Percentiles rank a stretch among this genome's conserved stretches.
Evolutionary conservation across 2,113 vertebrate species (phyloP).

Genomic region (Catagonus wagneri): DNA sequence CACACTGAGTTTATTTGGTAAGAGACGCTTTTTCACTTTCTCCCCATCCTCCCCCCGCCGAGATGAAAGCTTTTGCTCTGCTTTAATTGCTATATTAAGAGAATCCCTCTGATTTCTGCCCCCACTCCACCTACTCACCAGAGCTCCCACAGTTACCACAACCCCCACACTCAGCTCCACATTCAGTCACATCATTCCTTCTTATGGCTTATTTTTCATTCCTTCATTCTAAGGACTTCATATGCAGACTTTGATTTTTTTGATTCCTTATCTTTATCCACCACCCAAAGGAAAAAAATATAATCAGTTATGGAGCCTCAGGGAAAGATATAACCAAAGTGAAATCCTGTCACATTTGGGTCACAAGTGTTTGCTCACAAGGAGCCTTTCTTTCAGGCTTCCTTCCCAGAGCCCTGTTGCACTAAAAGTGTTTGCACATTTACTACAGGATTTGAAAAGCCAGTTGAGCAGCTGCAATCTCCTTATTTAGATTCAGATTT

Average conservation of each 20-base stretch:
- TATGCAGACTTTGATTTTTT: background rate
- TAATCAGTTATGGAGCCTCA: background rate
- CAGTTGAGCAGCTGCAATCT: background rate
- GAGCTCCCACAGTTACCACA: background rate
- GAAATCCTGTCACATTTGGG: background rate
- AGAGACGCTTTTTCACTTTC: background rate
- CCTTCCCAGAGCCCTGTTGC: background rate
- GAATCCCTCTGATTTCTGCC: background rate
- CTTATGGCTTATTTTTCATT: background rate
- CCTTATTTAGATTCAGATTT: background rate
- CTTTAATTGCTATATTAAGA: background rate
- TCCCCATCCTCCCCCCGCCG: accelerated
- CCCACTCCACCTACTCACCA: too few relatives aligned
- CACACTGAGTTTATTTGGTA: background rate
- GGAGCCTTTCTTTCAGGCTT: background rate
- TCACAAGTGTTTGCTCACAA: background rate
- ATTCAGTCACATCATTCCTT: background rate
- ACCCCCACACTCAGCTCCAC: background rate
- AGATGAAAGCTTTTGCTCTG: background rate
- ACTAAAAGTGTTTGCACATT: background rate
- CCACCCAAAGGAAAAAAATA: background rate
- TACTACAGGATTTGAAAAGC: background rate
- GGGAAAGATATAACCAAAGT: background rate
- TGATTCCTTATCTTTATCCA: background rate
- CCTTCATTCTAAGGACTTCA: background rate